A percentile compares a stretch with the other conserved stretches of the same genome.
Evolutionary conservation across 1,140 invertebrate species (phyloP).

Genomic region (Goniozus legneri): DNA sequence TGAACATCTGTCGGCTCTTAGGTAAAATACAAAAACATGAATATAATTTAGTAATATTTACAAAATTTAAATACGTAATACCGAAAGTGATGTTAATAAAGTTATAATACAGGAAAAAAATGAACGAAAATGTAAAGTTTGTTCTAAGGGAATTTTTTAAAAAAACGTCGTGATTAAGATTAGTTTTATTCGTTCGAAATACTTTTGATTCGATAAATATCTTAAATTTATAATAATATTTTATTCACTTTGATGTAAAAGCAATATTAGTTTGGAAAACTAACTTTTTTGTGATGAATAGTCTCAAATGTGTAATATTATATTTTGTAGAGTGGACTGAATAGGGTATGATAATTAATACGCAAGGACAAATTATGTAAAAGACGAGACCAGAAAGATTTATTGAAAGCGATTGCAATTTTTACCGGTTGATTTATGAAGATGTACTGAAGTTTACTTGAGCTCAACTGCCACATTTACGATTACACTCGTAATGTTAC

Average conservation of each 20-base stretch:
- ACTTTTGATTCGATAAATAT: too few species aligned
- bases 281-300: background rate
- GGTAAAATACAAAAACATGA: slow-evolving; percentile 1
- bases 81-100: slow-evolving; percentile 3
- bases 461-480: slow-evolving; percentile 46
- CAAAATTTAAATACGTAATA: slow-evolving; percentile 19
- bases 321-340: slow-evolving; percentile 39
- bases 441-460: slow-evolving; percentile 27
- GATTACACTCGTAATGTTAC: slow-evolving; percentile 33
- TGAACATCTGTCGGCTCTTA: background rate
- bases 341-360: slow-evolving; percentile 28
- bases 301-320: slow-evolving; percentile 1
- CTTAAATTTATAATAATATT: too few species aligned
- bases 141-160: slow-evolving; percentile 4
- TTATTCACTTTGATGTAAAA: background rate
- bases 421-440: slow-evolving; percentile 13
- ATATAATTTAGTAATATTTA: slow-evolving; percentile 9
- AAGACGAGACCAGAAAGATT: too few species aligned
- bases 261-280: background rate
- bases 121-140: background rate
- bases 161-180: background rate
- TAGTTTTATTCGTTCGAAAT: too few species aligned
- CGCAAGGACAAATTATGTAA: slow-evolving; percentile 25
- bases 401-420: background rate
- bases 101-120: slow-evolving; percentile 2